Percentiles rank a stretch among this genome's conserved stretches.
phyloP scores from a whole-genome alignment of 1,140 invertebrate genomes.

The Trachymyrmex septentrionalis region DNA sequence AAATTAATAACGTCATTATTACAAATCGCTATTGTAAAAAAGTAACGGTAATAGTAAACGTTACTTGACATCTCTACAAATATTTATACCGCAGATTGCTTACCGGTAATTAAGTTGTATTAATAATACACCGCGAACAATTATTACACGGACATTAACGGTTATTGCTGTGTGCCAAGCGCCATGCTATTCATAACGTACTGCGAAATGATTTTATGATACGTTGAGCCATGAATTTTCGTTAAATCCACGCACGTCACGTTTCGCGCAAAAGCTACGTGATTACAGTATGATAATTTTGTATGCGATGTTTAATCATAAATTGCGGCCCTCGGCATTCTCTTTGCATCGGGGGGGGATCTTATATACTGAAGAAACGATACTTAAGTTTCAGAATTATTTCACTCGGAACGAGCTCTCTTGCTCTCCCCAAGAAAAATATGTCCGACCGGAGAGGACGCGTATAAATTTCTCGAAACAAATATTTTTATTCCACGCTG shows the following conservation, averaged over 20 bases:
- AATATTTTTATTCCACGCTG: slow-evolving; percentile 45
- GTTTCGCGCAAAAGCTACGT: neutral
- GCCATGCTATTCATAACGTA: neutral
- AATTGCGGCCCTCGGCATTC: neutral
- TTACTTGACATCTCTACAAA: neutral
- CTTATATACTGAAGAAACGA: neutral
- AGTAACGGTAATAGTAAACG: too few relatives aligned
- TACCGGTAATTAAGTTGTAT: slow-evolving; percentile 55
- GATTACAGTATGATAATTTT: slow-evolving; percentile 31
- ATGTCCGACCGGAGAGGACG: neutral
- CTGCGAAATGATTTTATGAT: slow-evolving; percentile 11
- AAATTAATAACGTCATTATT: too few relatives aligned
- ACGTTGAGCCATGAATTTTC: neutral
- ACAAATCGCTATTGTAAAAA: too few relatives aligned
- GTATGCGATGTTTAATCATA: neutral
- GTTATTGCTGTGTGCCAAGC: slow-evolving; percentile 6
- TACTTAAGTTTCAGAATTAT: slow-evolving; percentile 9
- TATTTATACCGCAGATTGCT: slow-evolving; percentile 43
- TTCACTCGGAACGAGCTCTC: neutral
- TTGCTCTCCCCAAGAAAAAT: neutral
- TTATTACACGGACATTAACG: slow-evolving; percentile 26
- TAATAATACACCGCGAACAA: slow-evolving; percentile 40
- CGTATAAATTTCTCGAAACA: slow-evolving; percentile 43
- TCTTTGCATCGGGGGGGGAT: neutral
- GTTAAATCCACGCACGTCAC: neutral